Conservation (phyloP, 2,797 vertebrate genomes). For the Hyperoplus immaculatus region DNA sequence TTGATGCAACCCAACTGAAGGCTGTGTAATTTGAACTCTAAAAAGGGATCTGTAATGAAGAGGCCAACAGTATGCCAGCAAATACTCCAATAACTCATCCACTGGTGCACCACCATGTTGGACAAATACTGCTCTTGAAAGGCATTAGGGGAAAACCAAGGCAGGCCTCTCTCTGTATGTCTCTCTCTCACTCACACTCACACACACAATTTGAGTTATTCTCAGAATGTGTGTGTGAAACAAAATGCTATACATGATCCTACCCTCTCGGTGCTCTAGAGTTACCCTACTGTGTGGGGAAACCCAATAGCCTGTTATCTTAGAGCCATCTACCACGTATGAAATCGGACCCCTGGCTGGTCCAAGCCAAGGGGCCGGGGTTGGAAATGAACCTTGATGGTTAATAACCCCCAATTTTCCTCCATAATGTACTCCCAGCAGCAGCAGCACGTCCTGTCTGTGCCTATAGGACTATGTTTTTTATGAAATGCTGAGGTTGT, state of each 20-base stretch:
- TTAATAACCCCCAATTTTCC: conserved; percentile 86
- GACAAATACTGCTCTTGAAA: conserved; percentile 56
- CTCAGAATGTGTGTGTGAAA: conserved; percentile 84
- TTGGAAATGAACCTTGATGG: conserved; percentile 82
- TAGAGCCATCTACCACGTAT: conserved; percentile 81
- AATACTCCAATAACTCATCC: conserved; percentile 34
- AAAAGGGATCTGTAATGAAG: conserved; percentile 1
- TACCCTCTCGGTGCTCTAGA: conserved; percentile 80
- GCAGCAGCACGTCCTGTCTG: conserved; percentile 37
- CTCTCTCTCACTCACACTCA: too few relatives aligned
- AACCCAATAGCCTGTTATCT: conserved; percentile 87
- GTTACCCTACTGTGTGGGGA: conserved; percentile 84
- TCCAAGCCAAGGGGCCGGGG: conserved; percentile 77
- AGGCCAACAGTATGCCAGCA: conserved; percentile 1
- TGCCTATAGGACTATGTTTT: conserved; percentile 15
- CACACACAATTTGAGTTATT: conserved; percentile 74
- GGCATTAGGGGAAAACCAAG: conserved; percentile 54
- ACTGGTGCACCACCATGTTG: conserved; percentile 8
- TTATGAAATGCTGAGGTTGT: conserved; percentile 37
- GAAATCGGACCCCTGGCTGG: conserved; percentile 83
- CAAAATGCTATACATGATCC: conserved; percentile 81
- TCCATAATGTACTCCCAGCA: conserved; percentile 77
- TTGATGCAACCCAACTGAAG: not conserved
- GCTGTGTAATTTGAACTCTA: conserved; percentile 45
- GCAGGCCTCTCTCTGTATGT: conserved; percentile 38